These are phyloP conservation scores for Dynastes hyllus DNA, from an alignment of 2,888 invertebrate species.

Conservation along the genomic window DNA sequence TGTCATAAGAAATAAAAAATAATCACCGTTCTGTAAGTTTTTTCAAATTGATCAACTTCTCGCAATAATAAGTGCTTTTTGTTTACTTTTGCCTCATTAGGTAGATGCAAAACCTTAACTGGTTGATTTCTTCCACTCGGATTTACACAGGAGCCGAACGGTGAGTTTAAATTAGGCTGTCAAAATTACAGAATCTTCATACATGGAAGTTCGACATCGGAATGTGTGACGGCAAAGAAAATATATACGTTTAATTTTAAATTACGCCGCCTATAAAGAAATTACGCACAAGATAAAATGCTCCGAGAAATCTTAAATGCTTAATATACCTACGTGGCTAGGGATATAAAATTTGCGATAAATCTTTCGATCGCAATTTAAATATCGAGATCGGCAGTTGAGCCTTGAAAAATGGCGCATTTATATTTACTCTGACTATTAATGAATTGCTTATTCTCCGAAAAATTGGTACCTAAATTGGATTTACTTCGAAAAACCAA, in stretches of 20 bases:
- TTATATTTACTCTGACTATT: conserved; percentile 3
- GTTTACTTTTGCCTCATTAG: background rate
- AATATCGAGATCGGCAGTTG: conserved; percentile 7
- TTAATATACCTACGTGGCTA: background rate
- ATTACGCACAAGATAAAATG: background rate
- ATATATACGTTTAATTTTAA: conserved; percentile 7
- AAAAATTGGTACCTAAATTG: no score
- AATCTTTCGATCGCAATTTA: conserved; percentile 30
- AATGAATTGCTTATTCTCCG: background rate
- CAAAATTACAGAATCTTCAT: conserved; percentile 6
- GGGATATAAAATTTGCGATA: conserved; percentile 27
- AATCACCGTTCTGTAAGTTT: background rate
- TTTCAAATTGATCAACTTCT: background rate
- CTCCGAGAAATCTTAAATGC: background rate
- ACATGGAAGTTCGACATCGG: background rate
- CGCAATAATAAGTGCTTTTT: background rate
- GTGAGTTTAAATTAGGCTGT: conserved; percentile 2
- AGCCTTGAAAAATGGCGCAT: no score
- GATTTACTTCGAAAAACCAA: background rate
- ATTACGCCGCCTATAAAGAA: background rate
- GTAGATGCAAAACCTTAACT: background rate
- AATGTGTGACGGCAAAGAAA: conserved; percentile 3
- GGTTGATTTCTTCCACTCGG: background rate
- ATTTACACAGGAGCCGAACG: background rate
- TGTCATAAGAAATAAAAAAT: background rate